phyloP scores from a whole-genome alignment of 2,797 vertebrate species.

The Florisuga fusca region DNA sequence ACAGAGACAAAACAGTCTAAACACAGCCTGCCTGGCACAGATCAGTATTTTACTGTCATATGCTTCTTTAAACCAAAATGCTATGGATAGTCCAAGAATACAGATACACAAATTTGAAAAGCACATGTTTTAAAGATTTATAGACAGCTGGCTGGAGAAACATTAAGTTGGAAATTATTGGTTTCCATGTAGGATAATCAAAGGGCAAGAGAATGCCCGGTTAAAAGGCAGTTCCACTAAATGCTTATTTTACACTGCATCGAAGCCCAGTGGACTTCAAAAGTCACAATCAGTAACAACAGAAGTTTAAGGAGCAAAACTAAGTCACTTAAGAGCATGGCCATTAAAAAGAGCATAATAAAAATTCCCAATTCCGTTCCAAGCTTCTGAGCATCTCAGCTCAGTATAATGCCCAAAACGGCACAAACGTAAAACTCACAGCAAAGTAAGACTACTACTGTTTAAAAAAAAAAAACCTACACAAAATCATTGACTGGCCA shows the following conservation, averaged over 20 bases:
- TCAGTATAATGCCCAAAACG: not conserved
- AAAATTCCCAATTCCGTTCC: not conserved
- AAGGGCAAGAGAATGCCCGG: not conserved
- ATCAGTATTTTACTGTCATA: not conserved
- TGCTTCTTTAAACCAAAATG: not conserved
- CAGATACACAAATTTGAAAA: not conserved
- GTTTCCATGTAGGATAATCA: not conserved
- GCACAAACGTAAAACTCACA: not conserved
- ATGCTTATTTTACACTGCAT: not conserved
- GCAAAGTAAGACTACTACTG: not conserved
- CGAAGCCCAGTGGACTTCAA: not conserved
- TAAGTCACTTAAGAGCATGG: not conserved
- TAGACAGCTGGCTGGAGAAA: not conserved
- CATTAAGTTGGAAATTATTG: not conserved
- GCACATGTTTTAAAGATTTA: not conserved
- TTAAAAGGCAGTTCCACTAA: slow-evolving; percentile 22
- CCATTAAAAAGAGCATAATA: not conserved
- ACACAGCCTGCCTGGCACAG: not conserved
- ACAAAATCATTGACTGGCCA: not conserved
- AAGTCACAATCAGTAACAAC: not conserved
- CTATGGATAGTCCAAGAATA: not conserved
- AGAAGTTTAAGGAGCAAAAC: not conserved
- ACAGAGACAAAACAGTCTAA: not conserved
- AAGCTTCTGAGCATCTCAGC: not conserved
- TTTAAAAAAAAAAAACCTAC: not conserved